phyloP scores from a whole-genome alignment of 2,797 vertebrate species.

The Hirundo rustica region DNA sequence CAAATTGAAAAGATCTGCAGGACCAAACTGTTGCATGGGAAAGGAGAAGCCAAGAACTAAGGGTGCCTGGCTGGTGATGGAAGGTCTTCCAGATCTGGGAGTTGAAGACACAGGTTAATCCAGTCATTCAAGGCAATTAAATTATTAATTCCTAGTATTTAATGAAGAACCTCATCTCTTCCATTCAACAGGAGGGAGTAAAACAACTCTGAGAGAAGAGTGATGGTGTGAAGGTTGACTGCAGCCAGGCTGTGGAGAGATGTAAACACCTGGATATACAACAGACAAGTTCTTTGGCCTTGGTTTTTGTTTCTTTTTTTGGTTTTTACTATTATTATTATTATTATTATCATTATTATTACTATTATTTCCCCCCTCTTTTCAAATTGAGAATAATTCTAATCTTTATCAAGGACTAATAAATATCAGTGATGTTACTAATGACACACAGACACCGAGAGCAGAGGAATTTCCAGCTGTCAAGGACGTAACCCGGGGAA shows the following conservation, averaged over 20 bases:
- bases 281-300: not conserved
- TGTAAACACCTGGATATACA: not conserved
- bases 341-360: no score
- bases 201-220: not conserved
- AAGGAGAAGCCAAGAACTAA: not conserved
- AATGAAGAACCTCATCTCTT: not conserved
- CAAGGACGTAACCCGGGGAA: not conserved
- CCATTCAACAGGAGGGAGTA: not conserved
- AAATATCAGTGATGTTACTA: not conserved
- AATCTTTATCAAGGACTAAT: not conserved
- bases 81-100: not conserved
- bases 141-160: not conserved
- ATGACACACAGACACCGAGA: not conserved
- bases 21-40: not conserved
- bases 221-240: not conserved
- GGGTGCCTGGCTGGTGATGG: not conserved
- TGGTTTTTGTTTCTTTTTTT: not conserved
- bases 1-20: not conserved
- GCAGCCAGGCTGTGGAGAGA: not conserved
- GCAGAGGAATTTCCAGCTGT: not conserved
- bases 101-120: not conserved
- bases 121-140: not conserved
- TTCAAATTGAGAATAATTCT: not conserved
- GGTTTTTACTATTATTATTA: not conserved
- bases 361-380: fast-evolving